Base-by-base conservation (phyloP, 2,797 vertebrate species). In the Heteromormyrus szaboi region DNA sequence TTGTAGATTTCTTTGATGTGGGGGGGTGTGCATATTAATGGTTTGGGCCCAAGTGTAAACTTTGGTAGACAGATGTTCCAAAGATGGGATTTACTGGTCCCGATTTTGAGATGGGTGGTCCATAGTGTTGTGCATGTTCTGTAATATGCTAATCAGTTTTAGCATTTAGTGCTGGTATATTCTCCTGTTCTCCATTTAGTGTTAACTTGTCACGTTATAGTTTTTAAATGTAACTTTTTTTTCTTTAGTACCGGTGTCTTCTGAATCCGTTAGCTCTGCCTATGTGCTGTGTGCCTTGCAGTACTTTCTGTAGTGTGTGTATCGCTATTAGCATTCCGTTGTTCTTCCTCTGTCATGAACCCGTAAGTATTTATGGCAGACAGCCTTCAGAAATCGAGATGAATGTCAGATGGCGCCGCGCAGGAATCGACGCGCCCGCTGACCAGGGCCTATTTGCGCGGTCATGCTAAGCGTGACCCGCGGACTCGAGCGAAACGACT, bases 321-420 rank as follows among this genome's bases (percentile, higher is more conserved):
- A 51, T 54, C 25, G 25, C 9, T 4, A 25, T 85, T 86, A 25
- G 84, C 51, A 29, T 86, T 14, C 48, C 37, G 29, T 85, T 4
- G 22, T 14, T 85, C 9, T 29, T 33, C 22, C 9, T 17, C 25
- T 22, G 3, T 8, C 25, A 0, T 56, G 50, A 50, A 29, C 17
- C 29, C 56, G 4, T 50, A 37, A 19, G 29, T 19, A 37, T 56
- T 17, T 25, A 51, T 33, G 50, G 72, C 4, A 6, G 72, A 56
- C 25, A 59, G 85, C 53, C 5, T 91, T 90, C 89, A 29, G 53
- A 46, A 90, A 89, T 85, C 44, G 11, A 88, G 88, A 86, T 87
- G 29, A 22, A 53, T 29, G 33, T 87, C 83, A 89, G 89, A 85
- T 89, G 54, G 54, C 90, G 87, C 86, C 0, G 48, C 88, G 76